These are phyloP conservation scores for Agelaius tricolor DNA, from an alignment of 2,113 vertebrate genomes.

Conservation along the genomic window DNA sequence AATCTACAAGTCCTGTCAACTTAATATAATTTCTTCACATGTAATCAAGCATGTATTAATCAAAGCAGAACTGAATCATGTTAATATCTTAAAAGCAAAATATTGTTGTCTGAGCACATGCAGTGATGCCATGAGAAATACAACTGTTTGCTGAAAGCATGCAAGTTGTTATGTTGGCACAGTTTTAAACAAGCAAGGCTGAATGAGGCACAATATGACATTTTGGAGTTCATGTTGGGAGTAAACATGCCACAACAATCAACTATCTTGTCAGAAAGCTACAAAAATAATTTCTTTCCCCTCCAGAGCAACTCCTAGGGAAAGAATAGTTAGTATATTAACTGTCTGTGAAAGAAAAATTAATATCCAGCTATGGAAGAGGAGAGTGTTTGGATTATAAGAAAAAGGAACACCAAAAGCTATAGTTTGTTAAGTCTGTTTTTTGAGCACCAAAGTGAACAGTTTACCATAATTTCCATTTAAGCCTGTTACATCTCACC, in stretches of 20 bases:
- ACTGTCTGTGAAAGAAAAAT: not conserved
- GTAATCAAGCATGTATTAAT: not conserved
- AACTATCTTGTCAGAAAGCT: constrained; percentile 41
- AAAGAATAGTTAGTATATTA: constrained; percentile 8
- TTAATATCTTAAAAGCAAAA: constrained; percentile 31
- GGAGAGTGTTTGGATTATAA: not conserved
- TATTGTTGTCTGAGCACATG: constrained; percentile 5
- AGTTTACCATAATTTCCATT: not conserved
- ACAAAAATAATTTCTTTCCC: constrained; percentile 19
- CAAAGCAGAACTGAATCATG: not conserved
- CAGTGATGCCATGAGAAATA: not conserved
- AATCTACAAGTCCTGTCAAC: not conserved
- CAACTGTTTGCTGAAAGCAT: constrained; percentile 26
- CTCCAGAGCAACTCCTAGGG: not conserved
- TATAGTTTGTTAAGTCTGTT: not conserved
- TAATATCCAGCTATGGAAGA: not conserved
- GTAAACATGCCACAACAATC: constrained; percentile 58
- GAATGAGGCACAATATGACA: constrained; percentile 44
- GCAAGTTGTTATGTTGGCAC: constrained; percentile 41
- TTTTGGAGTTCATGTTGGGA: constrained; percentile 53
- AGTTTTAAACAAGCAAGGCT: not conserved
- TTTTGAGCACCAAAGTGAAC: not conserved
- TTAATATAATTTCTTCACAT: not conserved
- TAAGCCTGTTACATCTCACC: not conserved
- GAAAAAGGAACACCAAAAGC: not conserved